Percentiles rank a stretch among this genome's conserved stretches.
Evolutionary conservation across 2,113 vertebrate species (phyloP).

Genomic region (Cinclus mexicanus): DNA sequence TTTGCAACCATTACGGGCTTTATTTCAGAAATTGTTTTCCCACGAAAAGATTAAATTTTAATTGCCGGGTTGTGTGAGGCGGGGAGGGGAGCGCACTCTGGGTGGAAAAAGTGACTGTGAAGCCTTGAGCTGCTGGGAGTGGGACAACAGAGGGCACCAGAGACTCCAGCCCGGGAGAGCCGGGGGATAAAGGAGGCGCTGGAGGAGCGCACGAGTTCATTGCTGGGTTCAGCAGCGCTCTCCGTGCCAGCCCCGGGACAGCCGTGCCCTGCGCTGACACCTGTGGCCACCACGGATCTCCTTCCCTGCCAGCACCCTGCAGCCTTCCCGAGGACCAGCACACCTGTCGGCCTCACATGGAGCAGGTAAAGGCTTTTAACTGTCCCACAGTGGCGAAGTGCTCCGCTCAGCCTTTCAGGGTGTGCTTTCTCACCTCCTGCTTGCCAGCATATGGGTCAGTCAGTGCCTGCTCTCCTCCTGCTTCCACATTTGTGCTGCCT

Average conservation of each 20-base stretch:
- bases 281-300: fast-evolving
- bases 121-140: fast-evolving
- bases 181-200: not conserved
- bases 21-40: not conserved
- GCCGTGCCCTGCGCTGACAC: fast-evolving
- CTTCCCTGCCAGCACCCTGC: fast-evolving
- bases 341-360: fast-evolving
- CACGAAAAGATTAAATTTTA: not conserved
- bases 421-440: not conserved
- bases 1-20: not conserved
- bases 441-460: fast-evolving
- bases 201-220: not conserved
- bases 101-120: not conserved
- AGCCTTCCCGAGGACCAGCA: not conserved
- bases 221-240: not conserved
- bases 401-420: not conserved
- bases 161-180: not conserved
- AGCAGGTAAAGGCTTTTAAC: conserved; percentile 1
- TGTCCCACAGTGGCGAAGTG: fast-evolving
- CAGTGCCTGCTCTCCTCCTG: not conserved
- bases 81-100: fast-evolving
- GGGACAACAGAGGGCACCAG: conserved; percentile 50
- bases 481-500: not conserved
- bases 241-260: not conserved
- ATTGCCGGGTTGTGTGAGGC: not conserved